Conservation (phyloP, 1,140 invertebrate species). For the Asbolus verrucosus region DNA sequence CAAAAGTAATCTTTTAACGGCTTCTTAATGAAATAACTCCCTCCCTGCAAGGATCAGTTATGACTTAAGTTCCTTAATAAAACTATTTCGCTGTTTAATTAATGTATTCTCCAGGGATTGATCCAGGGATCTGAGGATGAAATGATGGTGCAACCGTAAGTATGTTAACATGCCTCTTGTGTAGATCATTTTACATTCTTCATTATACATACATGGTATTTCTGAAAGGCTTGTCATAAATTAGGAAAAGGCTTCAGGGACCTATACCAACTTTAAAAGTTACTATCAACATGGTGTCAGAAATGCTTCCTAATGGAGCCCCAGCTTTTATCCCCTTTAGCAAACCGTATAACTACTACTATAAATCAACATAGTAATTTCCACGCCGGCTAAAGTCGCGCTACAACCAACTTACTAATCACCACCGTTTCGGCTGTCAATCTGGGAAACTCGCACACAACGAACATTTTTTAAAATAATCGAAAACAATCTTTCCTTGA, state of each 20-base stretch:
- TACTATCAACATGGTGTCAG: slow-evolving; percentile 24
- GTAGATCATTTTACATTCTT: slow-evolving; percentile 35
- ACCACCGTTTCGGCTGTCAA: too few relatives aligned
- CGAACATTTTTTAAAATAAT: slow-evolving; percentile 14
- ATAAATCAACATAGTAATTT: slow-evolving; percentile 16
- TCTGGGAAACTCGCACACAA: too few relatives aligned
- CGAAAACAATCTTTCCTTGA: slow-evolving; percentile 5
- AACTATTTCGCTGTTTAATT: slow-evolving; percentile 25
- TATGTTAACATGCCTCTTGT: slow-evolving; percentile 33
- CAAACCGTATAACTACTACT: slow-evolving; percentile 24
- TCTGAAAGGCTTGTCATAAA: slow-evolving; percentile 35
- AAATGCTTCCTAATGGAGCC: slow-evolving; percentile 31
- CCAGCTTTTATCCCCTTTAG: slow-evolving; percentile 17
- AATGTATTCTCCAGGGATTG: slow-evolving; percentile 28
- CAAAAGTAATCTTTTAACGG: not conserved
- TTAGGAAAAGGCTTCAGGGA: slow-evolving; percentile 18
- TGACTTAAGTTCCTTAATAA: slow-evolving; percentile 2
- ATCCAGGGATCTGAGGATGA: slow-evolving; percentile 13
- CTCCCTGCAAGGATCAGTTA: not conserved
- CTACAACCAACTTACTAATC: too few relatives aligned
- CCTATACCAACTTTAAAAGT: slow-evolving; percentile 34
- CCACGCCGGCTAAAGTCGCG: not conserved
- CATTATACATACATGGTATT: slow-evolving; percentile 37
- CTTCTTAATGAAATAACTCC: too few relatives aligned
- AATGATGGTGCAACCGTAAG: slow-evolving; percentile 9